These are phyloP conservation scores for Protonemura montana DNA, from an alignment of 2,888 invertebrate genomes.

Conservation along the genomic window DNA sequence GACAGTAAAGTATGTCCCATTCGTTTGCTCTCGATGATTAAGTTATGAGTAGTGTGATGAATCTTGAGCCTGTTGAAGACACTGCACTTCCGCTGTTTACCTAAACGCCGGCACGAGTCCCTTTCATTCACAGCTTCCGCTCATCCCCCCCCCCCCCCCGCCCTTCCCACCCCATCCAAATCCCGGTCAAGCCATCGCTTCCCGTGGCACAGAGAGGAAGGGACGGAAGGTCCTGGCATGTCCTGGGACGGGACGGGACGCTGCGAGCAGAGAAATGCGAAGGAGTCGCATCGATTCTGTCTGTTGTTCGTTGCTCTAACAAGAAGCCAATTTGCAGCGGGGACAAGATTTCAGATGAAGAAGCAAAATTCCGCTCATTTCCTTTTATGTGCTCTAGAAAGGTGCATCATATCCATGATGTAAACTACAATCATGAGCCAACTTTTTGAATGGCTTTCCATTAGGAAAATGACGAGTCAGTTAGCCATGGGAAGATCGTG, in stretches of 20 bases:
- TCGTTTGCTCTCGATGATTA: neutral
- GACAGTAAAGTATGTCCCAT: neutral
- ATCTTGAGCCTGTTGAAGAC: neutral
- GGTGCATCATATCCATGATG: neutral
- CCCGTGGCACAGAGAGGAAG: neutral
- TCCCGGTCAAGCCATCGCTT: neutral
- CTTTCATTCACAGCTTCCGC: too few species aligned
- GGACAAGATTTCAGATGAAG: neutral
- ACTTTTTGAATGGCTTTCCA: neutral
- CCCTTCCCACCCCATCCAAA: too few species aligned
- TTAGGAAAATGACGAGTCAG: conserved; percentile 1
- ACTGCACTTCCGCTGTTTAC: neutral
- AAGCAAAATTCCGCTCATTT: neutral
- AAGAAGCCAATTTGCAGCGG: neutral
- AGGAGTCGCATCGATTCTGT: neutral
- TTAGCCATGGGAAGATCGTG: neutral
- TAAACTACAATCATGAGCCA: neutral
- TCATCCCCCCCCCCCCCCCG: too few species aligned
- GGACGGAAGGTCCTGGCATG: too few species aligned
- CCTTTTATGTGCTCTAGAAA: neutral
- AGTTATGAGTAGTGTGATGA: neutral
- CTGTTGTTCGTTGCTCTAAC: neutral
- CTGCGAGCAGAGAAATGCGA: neutral
- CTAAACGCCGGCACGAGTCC: neutral
- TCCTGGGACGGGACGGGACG: neutral